Evolutionary conservation across 30 jellyfish, hydroid and myxozoan species (phyloP), one percentile per base, ranked within the genome.

Genomic region (Sanderia malayensis): DNA sequence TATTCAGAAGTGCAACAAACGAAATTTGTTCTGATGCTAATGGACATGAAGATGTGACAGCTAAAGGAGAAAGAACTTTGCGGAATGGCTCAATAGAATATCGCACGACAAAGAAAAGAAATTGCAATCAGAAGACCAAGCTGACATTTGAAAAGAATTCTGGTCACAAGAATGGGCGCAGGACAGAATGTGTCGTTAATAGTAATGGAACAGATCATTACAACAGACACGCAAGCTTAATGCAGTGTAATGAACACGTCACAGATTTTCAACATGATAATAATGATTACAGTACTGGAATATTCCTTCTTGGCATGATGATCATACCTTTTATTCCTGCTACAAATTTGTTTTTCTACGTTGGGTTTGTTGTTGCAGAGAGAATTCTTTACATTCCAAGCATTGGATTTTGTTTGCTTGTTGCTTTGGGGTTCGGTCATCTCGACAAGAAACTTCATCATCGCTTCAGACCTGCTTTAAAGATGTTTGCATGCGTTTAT

Each of bases 341-440:
- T 0, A 31, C 94, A 10, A 89, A 89, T 63, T 49, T 89, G 52
- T 76, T 89, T 17, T 82, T 89, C 63, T 89, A 89, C 44, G 97
- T 89, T 41, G 97, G 97, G 0, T 89, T 89, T 77, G 93, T 89
- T 1, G 77, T 89, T n/a, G 97, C 97, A 0, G 97, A 89, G 55
- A 74, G 97, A 44, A 37, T 89, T 21, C 71, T 89, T 27, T 89
- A 89, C 57, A 75, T 89, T 1, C 97, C 97, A 59, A 89, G 97
- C 47, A 82, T 82, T 26, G 95, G 89, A 0, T 89, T 60, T 46
- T 75, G 95, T 70, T 60, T 89, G 32, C 70, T 83, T 19, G 44
- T 89, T 44, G 89, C 88, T 13, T 41, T 67, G 63, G 97, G 97
- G 1, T 31, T 76, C 28, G 74, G 68, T 7, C 41, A 23, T 8